Conservation (phyloP, 2,113 vertebrate species). For the Gymnobelideus leadbeateri region DNA sequence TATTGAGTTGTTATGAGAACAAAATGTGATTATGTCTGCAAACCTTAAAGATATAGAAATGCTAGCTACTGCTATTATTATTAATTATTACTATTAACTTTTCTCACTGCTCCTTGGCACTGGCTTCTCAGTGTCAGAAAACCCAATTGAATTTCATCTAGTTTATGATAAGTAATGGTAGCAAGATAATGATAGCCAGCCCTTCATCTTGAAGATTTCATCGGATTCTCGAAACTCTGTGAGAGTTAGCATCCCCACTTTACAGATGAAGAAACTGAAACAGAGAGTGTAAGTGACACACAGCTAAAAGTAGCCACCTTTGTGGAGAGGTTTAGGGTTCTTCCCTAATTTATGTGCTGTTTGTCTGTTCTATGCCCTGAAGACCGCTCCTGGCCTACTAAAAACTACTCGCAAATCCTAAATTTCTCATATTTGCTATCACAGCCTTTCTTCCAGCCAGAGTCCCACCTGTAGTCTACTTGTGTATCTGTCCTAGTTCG, state of each 20-base stretch:
- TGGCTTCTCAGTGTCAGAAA: neutral
- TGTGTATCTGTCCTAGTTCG: neutral
- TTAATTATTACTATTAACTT: neutral
- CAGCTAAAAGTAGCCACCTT: too few relatives aligned
- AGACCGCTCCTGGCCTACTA: neutral
- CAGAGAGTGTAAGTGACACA: neutral
- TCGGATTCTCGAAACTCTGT: neutral
- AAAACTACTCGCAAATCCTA: slow-evolving; percentile 2
- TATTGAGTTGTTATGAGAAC: neutral
- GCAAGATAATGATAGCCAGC: neutral
- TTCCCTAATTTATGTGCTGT: neutral
- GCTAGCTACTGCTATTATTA: neutral
- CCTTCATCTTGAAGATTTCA: neutral
- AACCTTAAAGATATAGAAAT: neutral
- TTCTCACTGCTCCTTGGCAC: neutral
- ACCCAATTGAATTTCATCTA: neutral
- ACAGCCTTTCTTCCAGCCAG: neutral
- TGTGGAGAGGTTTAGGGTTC: too few relatives aligned
- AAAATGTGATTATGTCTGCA: neutral
- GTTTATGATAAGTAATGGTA: neutral
- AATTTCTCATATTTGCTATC: neutral
- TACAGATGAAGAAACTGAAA: neutral
- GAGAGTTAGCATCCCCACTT: neutral
- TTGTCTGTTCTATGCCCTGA: neutral
- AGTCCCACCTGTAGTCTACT: accelerated